Base-by-base conservation (phyloP, 1,140 invertebrate species). In the Grapholita molesta region DNA sequence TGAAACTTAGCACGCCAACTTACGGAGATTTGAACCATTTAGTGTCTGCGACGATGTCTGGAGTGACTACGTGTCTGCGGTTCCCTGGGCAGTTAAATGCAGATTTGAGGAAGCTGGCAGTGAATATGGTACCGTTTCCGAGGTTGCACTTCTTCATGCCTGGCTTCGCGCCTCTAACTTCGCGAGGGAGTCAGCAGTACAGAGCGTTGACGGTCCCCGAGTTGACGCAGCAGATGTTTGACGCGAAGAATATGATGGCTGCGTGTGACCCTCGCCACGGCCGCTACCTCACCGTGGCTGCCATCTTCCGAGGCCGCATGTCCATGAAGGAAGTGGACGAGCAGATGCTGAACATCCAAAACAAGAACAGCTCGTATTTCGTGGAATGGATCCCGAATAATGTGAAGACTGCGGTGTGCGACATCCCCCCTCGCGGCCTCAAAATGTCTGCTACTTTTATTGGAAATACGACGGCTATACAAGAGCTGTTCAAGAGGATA, bases 191-290 rank as follows among this genome's bases (percentile, higher is more conserved):
- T 74, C 95, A 96, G 78, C 95, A 96, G 68, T 97, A 97, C 90
- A 87, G 94, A 1, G 93, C 94, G 64, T 90, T 95, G 2, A 95
- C 96, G 6, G 97, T 98, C 6, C 96, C 97, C 21, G 97, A 97
- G 89, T 92, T 98, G n/a, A 97, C 96, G n/a, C 95, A 97, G 85
- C 96, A 97, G 90, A 97, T 98, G 97, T 96, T 98, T 98, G 98
- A 66, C 35, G 30, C 64, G 15, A 66, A 42, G 33, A 81, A 97
- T 96, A 95, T 75, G 76, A 78, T 75, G 97, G 96, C 97, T 65
- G 97, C 97, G 35, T 98, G 97, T 86, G 97, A 98, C 81, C 96
- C 97, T 3, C 83, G 93, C 2, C 93, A 94, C 78, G 95, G 95
- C 15, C 88, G 93, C n/a, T 95, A 95, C 78, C 68, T 93, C 24